Evolutionary conservation across 2,888 invertebrate species (phyloP).

Genomic region (Pachymerium ferrugineum): DNA sequence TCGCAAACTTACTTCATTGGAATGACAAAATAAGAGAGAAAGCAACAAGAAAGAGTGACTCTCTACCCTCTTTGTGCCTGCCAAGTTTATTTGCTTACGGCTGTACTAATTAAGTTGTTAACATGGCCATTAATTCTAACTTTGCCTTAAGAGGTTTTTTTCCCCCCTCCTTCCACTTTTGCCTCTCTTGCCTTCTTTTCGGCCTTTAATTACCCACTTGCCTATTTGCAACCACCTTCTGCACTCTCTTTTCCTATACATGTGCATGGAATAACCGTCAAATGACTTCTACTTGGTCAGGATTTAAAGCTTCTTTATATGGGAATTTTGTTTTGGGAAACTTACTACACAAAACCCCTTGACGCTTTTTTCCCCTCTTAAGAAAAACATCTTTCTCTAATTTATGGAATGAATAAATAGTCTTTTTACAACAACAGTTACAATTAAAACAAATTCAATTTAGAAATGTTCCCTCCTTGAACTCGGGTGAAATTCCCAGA

Average conservation of each 20-base stretch:
- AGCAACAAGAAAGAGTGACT: neutral
- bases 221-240: conserved; percentile 18
- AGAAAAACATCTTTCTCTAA: neutral
- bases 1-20: neutral
- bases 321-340: neutral
- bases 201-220: conserved; percentile 21
- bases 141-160: conserved; percentile 21
- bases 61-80: conserved; percentile 15
- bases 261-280: conserved; percentile 6
- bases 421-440: neutral
- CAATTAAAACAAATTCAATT: neutral
- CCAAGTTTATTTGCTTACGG: conserved; percentile 21
- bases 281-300: conserved; percentile 9
- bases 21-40: conserved; percentile 18
- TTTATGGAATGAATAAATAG: conserved; percentile 1
- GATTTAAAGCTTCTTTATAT: neutral
- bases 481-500: neutral
- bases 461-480: neutral
- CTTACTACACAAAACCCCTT: neutral
- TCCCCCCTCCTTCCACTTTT: conserved; percentile 10
- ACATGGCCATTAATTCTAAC: conserved; percentile 21
- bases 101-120: conserved; percentile 21
- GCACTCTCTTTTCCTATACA: conserved; percentile 17
- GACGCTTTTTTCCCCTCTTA: neutral
- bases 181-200: conserved; percentile 18